phyloP scores from a whole-genome alignment of 2,888 invertebrate genomes.

The Stictocephala bisonia region DNA sequence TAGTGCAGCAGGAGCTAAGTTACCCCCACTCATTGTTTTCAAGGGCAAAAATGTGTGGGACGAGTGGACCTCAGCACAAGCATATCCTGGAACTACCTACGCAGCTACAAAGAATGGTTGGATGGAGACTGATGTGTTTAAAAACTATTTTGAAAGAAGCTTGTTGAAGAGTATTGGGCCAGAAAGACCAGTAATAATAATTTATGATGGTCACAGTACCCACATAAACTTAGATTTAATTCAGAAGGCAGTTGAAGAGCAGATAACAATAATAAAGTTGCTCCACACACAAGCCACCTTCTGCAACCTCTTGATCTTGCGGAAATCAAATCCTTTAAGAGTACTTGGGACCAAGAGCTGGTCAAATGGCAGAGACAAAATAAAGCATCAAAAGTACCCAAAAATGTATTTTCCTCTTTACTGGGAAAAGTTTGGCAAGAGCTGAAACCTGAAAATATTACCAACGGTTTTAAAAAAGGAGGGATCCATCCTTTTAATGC shows the following conservation, averaged over 20 bases:
- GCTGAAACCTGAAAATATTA: conserved; percentile 53
- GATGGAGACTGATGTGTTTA: conserved; percentile 53
- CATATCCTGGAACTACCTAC: conserved; percentile 55
- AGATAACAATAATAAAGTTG: conserved; percentile 59
- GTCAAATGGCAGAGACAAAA: conserved; percentile 58
- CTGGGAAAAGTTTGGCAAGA: conserved; percentile 56
- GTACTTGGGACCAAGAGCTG: conserved; percentile 55
- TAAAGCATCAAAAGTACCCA: conserved; percentile 53
- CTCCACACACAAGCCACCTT: conserved; percentile 57
- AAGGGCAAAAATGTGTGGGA: conserved; percentile 63
- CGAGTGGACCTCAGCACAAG: conserved; percentile 59
- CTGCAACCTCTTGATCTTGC: conserved; percentile 59
- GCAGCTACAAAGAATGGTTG: conserved; percentile 62
- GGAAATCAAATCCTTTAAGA: conserved; percentile 59
- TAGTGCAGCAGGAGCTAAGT: conserved; percentile 57
- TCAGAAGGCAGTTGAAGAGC: conserved; percentile 53
- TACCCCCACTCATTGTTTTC: conserved; percentile 62
- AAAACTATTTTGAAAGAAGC: conserved; percentile 15
- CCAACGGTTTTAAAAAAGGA: conserved; percentile 58
- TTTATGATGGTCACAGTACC: conserved; percentile 61
- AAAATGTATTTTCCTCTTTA: conserved; percentile 56
- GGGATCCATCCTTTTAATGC: conserved; percentile 58
- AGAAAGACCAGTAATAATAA: conserved; percentile 59
- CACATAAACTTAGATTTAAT: conserved; percentile 58
- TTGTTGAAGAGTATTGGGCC: neutral